Evolutionary conservation across 2,113 vertebrate species (phyloP).

Genomic region (Cololabis saira): DNA sequence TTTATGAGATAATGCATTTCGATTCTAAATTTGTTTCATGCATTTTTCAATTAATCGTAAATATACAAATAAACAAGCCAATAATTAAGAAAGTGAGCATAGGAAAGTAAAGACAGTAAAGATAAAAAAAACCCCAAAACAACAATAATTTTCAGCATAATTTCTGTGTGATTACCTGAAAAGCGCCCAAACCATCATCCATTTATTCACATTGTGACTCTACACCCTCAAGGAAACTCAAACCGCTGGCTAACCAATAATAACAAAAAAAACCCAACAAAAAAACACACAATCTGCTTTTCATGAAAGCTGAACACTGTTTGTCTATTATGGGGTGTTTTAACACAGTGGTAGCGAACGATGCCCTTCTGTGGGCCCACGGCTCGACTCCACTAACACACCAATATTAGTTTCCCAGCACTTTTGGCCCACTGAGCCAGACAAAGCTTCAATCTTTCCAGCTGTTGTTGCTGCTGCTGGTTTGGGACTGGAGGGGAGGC

Average conservation of each 20-base stretch:
- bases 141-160: too few species aligned
- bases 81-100: not conserved
- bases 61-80: conserved; percentile 15
- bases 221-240: conserved; percentile 12
- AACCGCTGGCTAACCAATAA: conserved; percentile 22
- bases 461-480: conserved; percentile 77
- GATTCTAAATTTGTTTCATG: not conserved
- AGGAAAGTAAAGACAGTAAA: too few species aligned
- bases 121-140: too few species aligned
- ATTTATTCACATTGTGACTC: conserved; percentile 19
- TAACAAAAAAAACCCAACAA: not conserved
- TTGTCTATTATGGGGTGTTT: conserved; percentile 24
- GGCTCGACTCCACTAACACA: conserved; percentile 46
- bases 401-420: conserved; percentile 71
- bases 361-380: conserved; percentile 40
- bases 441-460: conserved; percentile 73
- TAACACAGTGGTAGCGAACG: conserved; percentile 39
- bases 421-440: conserved; percentile 58
- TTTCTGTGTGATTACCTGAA: not conserved
- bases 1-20: not conserved
- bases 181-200: not conserved
- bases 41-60: too few species aligned
- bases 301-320: conserved; percentile 30
- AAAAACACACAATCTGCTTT: conserved; percentile 1
- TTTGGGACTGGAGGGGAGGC: conserved; percentile 62